Base-by-base conservation (phyloP, 2,888 invertebrate species). In the Dynastes hyllus region DNA sequence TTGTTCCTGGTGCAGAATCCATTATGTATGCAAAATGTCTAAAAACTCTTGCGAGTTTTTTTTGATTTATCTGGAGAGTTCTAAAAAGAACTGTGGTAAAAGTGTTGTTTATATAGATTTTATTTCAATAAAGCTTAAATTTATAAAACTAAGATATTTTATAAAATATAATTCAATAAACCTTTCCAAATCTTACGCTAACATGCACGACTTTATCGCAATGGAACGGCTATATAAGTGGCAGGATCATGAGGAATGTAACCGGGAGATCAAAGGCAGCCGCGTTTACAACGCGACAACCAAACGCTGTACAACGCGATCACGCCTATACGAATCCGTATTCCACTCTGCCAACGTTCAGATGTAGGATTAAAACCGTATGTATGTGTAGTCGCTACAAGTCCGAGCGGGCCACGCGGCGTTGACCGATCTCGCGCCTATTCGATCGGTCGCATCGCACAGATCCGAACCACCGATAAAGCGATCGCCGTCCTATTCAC, bases 161-260 rank as follows among this genome's bases (percentile, higher is more conserved):
- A 22, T 0, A 22, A 22, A 22, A 22, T 22, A 22, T 22, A 53
- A 53, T 2, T 16, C n/a, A 2, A 13, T 53, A 53, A 53, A 53
- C 4, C 51, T 13, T n/a, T 50, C 13, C 6, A 4, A 3, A 53
- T 13, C 27, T 4, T 4, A 22, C 22, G n/a, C 16, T 16, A 53
- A 61, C 61, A 61, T 27, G 11, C 51, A 81, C 77, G 61, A 81
- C 37, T 85, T 83, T 78, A 81, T 83, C 80, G 82, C 73, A 78
- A 53, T 78, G 83, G 82, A 82, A 50, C 58, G 37, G 78, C 81
- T 83, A 81, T 80, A 80, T 86, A 85, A 84, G 84, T 84, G 84
- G 84, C 85, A 84, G 85, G 83, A 83, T 86, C 85, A 85, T 83
- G 84, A 87, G 86, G 87, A 87, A 87, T 87, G 87, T 86, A 85